Evolutionary conservation across 2,888 invertebrate species (phyloP), one percentile per base, ranked within the genome.

Genomic region (Uloborus plumipes): DNA sequence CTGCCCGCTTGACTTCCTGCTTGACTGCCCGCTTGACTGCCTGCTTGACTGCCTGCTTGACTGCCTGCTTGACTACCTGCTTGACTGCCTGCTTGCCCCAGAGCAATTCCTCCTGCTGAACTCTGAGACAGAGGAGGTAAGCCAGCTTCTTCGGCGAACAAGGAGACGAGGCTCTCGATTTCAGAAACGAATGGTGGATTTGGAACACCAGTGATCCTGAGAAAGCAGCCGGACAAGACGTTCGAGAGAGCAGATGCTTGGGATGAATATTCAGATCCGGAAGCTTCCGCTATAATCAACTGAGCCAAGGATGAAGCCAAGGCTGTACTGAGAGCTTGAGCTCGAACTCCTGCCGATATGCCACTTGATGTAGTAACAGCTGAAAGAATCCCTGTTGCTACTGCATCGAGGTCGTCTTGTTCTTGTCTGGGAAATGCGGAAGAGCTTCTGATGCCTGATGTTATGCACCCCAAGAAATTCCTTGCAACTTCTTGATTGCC

Each of bases 381-480:
- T 2, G 59, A 66, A 3, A 79, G 72, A 15, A 79, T 72, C 3
- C 39, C 71, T 16, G 64, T n/a, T 0, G 78, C 66, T 2, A 79
- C 18, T n/a, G 66, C 50, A 50, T 72, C 72, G 11, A 79, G 22
- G 11, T 79, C 78, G 15, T 55, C 31, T 31, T 66, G 65, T 22
- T 79, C 78, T 61, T 73, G 66, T 4, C 18, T n/a, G 0, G 73
- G 73, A 39, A 79, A 79, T 9, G 22, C 47, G 14, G 66, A 31
- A 7, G 67, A 67, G 7, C 7, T 11, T 72, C 47, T 61, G 11
- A 79, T 73, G 6, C 61, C 61, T 1, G 13, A 13, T 22, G 51
- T 67, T 13, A 79, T 22, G n/a, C 79, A 79, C 0, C 49, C 2
- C 9, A 79, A 53, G 26, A 79, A 79, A 14, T 26, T n/a, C 2